These are phyloP conservation scores for Lota lota DNA, from an alignment of 2,113 vertebrate genomes.

Conservation along the genomic window DNA sequence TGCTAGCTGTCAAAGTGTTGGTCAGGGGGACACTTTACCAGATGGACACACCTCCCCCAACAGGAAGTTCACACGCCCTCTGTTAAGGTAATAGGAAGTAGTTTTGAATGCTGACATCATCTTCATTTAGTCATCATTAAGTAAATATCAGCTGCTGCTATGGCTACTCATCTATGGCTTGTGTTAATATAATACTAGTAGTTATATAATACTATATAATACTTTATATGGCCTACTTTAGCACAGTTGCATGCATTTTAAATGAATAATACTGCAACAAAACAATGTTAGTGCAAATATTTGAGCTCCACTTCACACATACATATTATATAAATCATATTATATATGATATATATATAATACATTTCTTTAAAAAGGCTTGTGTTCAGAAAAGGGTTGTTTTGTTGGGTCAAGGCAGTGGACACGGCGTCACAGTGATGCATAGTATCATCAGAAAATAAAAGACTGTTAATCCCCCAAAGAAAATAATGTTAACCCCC, in stretches of 20 bases:
- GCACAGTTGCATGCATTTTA: constrained; percentile 44
- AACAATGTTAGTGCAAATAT: constrained; percentile 6
- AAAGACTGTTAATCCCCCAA: constrained; percentile 6
- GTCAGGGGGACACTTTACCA: too few species aligned
- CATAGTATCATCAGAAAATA: constrained; percentile 41
- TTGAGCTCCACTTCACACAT: constrained; percentile 11
- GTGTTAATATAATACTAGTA: constrained; percentile 30
- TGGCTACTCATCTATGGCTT: constrained; percentile 65
- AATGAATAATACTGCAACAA: constrained; percentile 7
- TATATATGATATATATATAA: neutral
- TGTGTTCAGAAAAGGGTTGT: constrained; percentile 13
- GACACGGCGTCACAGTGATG: constrained; percentile 64
- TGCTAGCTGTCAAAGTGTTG: too few species aligned
- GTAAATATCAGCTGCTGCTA: constrained; percentile 10
- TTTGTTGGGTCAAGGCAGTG: constrained; percentile 56
- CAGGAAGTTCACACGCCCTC: too few species aligned
- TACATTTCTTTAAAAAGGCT: constrained; percentile 10
- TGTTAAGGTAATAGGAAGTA: too few species aligned
- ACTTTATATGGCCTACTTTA: constrained; percentile 33
- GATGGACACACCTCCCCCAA: too few species aligned
- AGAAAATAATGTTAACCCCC: neutral
- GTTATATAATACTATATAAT: constrained; percentile 17
- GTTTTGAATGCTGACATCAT: too few species aligned
- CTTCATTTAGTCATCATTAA: too few species aligned
- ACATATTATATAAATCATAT: constrained; percentile 2